phyloP scores from a whole-genome alignment of 2,113 vertebrate genomes.

The Sebastes fasciatus region DNA sequence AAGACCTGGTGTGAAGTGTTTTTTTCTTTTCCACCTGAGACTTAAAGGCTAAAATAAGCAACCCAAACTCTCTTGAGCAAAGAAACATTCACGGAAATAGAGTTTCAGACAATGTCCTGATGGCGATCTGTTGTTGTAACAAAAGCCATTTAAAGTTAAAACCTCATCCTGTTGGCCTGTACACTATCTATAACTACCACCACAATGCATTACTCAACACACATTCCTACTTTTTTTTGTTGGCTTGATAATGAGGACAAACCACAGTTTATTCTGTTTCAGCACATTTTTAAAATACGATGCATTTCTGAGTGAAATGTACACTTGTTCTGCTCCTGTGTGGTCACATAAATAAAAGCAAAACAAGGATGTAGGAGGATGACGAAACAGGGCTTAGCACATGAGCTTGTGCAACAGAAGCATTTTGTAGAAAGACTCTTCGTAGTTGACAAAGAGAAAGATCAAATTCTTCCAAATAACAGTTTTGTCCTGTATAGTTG shows the following conservation, averaged over 20 bases:
- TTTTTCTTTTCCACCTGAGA: slow-evolving; percentile 17
- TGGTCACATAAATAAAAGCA: slow-evolving; percentile 20
- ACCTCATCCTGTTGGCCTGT: slow-evolving; percentile 17
- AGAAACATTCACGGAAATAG: slow-evolving; percentile 11
- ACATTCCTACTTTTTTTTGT: slow-evolving; percentile 60
- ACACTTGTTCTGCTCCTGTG: not conserved
- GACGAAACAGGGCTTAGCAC: not conserved
- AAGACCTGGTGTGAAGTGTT: slow-evolving; percentile 16
- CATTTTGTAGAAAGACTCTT: slow-evolving; percentile 1
- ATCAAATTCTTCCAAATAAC: not conserved
- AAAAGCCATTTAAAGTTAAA: slow-evolving; percentile 32
- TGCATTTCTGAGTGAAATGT: slow-evolving; percentile 11
- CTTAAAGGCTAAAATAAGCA: slow-evolving; percentile 11
- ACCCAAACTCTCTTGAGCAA: not conserved
- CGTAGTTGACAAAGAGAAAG: not conserved
- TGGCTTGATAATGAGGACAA: slow-evolving; percentile 34
- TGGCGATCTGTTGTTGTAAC: not conserved
- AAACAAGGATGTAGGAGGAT: slow-evolving; percentile 29
- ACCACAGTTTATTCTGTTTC: slow-evolving; percentile 16
- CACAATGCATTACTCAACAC: slow-evolving; percentile 46
- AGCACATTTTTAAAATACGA: not conserved
- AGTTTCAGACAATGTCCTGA: not conserved
- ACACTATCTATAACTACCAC: slow-evolving; percentile 33
- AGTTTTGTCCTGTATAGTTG: not conserved
- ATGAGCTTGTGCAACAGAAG: slow-evolving; percentile 23